Conservation (phyloP, 2,797 vertebrate genomes). For the Melopsittacus undulatus region DNA sequence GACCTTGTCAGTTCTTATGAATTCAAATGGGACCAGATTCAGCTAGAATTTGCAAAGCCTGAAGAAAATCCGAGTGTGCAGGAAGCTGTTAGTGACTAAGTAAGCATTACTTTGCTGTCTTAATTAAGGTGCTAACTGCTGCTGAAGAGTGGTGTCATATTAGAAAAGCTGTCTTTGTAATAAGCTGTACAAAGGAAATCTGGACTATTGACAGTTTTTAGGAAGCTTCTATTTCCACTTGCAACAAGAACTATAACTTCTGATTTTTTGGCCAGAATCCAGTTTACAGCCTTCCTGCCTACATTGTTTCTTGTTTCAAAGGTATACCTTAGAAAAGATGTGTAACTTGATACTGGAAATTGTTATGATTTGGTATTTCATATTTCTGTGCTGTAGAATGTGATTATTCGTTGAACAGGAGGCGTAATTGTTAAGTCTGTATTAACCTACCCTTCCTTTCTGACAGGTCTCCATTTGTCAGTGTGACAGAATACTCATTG, state of each 20-base stretch:
- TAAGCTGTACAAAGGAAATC: background rate
- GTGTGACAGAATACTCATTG: constrained; percentile 92
- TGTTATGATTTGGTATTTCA: background rate
- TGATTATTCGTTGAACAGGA: background rate
- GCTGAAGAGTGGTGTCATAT: background rate
- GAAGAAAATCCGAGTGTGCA: background rate
- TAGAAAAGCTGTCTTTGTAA: background rate
- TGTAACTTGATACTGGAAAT: background rate
- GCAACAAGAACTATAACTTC: background rate
- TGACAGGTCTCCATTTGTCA: constrained; percentile 91
- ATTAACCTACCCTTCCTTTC: constrained; percentile 7
- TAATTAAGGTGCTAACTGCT: background rate
- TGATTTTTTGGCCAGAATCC: background rate
- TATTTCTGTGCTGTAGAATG: background rate
- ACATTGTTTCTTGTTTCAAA: background rate
- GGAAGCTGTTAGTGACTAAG: background rate
- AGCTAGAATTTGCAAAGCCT: background rate
- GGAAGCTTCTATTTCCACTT: background rate
- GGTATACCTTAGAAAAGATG: background rate
- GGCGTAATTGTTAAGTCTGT: background rate
- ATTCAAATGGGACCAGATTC: background rate
- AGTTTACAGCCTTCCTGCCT: background rate
- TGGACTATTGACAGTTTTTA: background rate
- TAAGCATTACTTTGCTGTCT: background rate
- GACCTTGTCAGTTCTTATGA: constrained; percentile 42